Conservation (phyloP, 2,113 vertebrate genomes). For the Sinocyclocheilus anophthalmus region DNA sequence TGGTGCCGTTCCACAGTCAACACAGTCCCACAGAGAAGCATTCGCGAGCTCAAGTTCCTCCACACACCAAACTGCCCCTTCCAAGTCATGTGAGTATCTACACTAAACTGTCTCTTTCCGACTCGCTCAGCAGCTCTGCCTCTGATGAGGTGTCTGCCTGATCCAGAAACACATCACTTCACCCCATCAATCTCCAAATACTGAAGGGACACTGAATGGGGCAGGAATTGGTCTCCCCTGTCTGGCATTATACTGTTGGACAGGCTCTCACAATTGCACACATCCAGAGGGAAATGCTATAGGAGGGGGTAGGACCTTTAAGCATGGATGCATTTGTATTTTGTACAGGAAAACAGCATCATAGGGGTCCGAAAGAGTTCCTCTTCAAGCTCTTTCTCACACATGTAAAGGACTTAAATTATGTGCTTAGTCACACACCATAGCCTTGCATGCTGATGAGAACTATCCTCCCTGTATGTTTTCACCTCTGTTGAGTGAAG, state of each 20-base stretch:
- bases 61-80: constrained; percentile 92
- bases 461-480: constrained; percentile 13
- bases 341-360: constrained; percentile 58
- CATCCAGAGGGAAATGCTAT: constrained; percentile 64
- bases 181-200: constrained; percentile 77
- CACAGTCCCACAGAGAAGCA: constrained; percentile 81
- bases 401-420: constrained; percentile 37
- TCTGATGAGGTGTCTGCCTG: constrained; percentile 49
- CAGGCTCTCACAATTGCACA: constrained; percentile 56
- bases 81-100: constrained; percentile 95
- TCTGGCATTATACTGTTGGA: constrained; percentile 42
- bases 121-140: neutral
- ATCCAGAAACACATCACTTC: constrained; percentile 68
- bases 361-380: constrained; percentile 51
- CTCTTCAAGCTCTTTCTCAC: constrained; percentile 49
- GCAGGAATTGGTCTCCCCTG: constrained; percentile 45
- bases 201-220: constrained; percentile 74
- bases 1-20: constrained; percentile 89
- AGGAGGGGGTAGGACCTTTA: constrained; percentile 52
- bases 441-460: constrained; percentile 36
- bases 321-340: constrained; percentile 61
- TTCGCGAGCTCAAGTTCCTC: constrained; percentile 93
- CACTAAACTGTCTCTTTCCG: constrained; percentile 22
- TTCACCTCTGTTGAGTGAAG: constrained; percentile 4
- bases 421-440: constrained; percentile 40